A percentile compares a stretch with the other conserved stretches of the same genome.
phyloP scores from a whole-genome alignment of 2,797 vertebrate species.

The Cottoperca gobio region DNA sequence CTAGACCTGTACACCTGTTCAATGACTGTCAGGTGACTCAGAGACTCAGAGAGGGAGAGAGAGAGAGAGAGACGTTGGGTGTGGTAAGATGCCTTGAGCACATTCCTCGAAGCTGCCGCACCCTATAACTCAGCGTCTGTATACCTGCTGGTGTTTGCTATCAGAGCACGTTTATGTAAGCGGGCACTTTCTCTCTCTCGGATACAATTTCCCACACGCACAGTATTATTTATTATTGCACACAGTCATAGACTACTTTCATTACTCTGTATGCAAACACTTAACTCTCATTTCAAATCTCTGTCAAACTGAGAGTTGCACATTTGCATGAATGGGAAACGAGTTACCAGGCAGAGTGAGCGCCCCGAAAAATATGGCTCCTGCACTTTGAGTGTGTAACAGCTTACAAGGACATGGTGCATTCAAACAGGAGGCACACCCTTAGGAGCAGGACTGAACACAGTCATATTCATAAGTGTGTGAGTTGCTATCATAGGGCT shows the following conservation, averaged over 20 bases:
- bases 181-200: constrained; percentile 29
- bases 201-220: constrained; percentile 6
- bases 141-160: constrained; percentile 69
- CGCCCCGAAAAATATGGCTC: constrained; percentile 14
- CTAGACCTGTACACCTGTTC: constrained; percentile 69
- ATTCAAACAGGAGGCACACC: constrained; percentile 63
- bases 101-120: constrained; percentile 72
- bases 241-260: neutral
- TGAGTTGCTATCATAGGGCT: constrained; percentile 52
- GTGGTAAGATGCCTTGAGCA: constrained; percentile 77
- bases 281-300: constrained; percentile 11
- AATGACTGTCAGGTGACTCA: constrained; percentile 68
- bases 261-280: constrained; percentile 28
- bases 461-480: constrained; percentile 24
- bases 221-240: neutral
- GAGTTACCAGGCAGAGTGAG: neutral
- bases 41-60: constrained; percentile 42
- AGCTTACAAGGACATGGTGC: constrained; percentile 14
- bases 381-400: constrained; percentile 5
- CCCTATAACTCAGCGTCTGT: constrained; percentile 61
- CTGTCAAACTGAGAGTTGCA: constrained; percentile 22
- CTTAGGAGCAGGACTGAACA: constrained; percentile 49
- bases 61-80: constrained; percentile 53
- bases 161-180: constrained; percentile 25
- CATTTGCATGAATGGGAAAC: constrained; percentile 35